Conservation (phyloP, 2,113 vertebrate genomes). For the Barnardius zonarius region DNA sequence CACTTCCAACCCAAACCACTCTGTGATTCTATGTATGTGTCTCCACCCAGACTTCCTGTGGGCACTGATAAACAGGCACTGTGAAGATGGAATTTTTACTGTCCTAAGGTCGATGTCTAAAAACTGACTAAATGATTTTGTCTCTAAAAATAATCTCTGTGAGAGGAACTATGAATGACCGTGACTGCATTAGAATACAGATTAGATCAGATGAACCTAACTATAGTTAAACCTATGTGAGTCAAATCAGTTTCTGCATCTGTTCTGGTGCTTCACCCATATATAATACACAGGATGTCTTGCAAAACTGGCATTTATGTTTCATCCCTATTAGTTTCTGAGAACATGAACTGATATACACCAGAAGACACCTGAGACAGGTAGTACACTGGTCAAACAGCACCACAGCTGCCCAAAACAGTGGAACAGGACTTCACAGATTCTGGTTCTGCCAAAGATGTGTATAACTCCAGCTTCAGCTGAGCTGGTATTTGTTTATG, state of each 20-base stretch:
- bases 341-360: not conserved
- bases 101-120: not conserved
- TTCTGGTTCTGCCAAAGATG: not conserved
- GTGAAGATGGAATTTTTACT: not conserved
- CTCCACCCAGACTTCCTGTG: not conserved
- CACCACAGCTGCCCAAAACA: not conserved
- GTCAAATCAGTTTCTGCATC: not conserved
- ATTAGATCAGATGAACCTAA: not conserved
- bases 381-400: not conserved
- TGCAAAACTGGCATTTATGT: not conserved
- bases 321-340: not conserved
- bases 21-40: rapidly evolving
- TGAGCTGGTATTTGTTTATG: not conserved
- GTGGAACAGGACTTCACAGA: not conserved
- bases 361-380: not conserved
- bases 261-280: not conserved
- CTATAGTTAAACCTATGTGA: not conserved
- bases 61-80: not conserved
- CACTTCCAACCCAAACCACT: not conserved
- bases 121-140: not conserved
- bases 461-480: not conserved
- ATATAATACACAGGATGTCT: not conserved
- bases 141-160: not conserved
- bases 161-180: not conserved
- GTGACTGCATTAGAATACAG: not conserved